Percentiles rank a stretch among this genome's conserved stretches.
Evolutionary conservation across 2,113 vertebrate genomes (phyloP).

Genomic region (Butorides virescens): DNA sequence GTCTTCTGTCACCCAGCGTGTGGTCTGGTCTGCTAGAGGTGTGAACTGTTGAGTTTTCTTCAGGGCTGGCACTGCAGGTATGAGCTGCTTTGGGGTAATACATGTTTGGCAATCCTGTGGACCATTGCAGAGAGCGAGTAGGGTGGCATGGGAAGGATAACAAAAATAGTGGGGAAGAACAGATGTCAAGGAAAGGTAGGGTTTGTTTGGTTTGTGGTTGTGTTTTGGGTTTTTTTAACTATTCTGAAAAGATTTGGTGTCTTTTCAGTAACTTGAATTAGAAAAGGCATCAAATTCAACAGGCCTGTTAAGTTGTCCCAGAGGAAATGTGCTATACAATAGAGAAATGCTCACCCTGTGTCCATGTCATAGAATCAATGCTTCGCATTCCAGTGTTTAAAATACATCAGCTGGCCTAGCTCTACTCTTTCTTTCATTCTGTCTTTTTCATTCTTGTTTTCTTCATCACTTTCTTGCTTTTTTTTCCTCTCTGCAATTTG

Average conservation of each 20-base stretch:
- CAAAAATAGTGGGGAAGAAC: background rate
- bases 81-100: background rate
- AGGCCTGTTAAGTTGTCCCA: background rate
- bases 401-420: background rate
- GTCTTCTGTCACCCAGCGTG: background rate
- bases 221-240: background rate
- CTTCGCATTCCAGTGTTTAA: background rate
- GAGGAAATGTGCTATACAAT: background rate
- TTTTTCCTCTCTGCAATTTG: background rate
- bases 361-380: background rate
- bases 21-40: background rate
- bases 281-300: background rate
- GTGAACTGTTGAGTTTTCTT: background rate
- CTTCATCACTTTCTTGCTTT: background rate
- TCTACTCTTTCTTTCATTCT: background rate
- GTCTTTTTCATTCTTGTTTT: background rate
- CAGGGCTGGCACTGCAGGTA: background rate
- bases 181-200: background rate
- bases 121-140: background rate
- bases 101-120: background rate
- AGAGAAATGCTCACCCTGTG: background rate
- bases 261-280: background rate
- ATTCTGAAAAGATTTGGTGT: background rate
- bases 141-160: background rate
- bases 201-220: no score